Evolutionary conservation across 2,797 vertebrate species (phyloP).

Genomic region (Chaetodon trifasciatus): DNA sequence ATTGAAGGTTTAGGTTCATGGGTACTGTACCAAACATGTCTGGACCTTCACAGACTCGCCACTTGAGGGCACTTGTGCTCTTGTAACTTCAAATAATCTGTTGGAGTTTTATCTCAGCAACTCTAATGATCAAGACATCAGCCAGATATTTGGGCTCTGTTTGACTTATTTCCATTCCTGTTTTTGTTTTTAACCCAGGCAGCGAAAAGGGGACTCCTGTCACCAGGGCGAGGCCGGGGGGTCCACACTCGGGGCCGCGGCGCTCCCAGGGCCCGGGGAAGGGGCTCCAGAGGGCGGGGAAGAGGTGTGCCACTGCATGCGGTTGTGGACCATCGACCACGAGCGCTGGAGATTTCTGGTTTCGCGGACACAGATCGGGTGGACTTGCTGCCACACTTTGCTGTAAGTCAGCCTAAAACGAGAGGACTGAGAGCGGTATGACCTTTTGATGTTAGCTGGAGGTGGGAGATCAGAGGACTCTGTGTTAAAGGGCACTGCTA

Average conservation of each 20-base stretch:
- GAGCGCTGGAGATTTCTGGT: constrained; percentile 92
- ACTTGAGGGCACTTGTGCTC: constrained; percentile 39
- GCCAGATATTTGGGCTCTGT: neutral
- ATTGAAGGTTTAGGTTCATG: too few relatives aligned
- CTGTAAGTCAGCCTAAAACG: constrained; percentile 87
- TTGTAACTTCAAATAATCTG: neutral
- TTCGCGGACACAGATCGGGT: constrained; percentile 92
- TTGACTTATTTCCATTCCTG: neutral
- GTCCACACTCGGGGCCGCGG: constrained; percentile 87
- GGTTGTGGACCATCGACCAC: constrained; percentile 94
- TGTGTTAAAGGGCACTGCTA: constrained; percentile 13
- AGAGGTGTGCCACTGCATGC: constrained; percentile 89
- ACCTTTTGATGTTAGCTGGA: constrained; percentile 3
- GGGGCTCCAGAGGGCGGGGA: constrained; percentile 89
- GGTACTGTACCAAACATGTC: too few relatives aligned
- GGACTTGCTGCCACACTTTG: constrained; percentile 96
- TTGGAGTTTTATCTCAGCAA: neutral
- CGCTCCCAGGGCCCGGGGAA: constrained; percentile 88
- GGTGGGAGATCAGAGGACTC: neutral
- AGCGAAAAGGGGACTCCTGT: constrained; percentile 95
- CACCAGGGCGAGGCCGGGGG: constrained; percentile 90
- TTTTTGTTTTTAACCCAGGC: constrained; percentile 83
- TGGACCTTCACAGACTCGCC: constrained; percentile 7
- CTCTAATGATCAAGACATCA: neutral
- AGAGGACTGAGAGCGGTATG: neutral